Evolutionary conservation across 2,888 invertebrate genomes (phyloP).

Genomic region (Lutraria lutraria): DNA sequence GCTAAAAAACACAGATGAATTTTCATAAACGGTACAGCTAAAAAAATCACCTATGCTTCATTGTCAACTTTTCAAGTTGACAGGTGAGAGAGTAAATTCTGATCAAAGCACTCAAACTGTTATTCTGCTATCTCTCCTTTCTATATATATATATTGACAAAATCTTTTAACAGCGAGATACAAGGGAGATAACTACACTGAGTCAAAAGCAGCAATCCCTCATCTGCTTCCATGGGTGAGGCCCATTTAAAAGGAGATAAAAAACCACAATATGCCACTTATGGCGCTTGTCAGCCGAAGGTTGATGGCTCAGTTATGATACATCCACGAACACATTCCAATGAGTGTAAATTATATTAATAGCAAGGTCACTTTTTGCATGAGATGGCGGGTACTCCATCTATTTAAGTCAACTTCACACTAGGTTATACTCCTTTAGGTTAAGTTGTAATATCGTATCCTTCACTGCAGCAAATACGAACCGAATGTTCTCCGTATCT

Average conservation of each 20-base stretch:
- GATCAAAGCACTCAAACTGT: slow-evolving; percentile 1
- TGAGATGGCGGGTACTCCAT: slow-evolving; percentile 16
- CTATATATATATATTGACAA: neutral
- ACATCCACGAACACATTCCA: slow-evolving; percentile 30
- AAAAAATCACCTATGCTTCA: slow-evolving; percentile 8
- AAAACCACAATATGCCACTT: neutral
- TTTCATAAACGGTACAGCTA: neutral
- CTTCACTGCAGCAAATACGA: slow-evolving; percentile 99
- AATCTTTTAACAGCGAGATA: neutral
- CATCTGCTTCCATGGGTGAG: slow-evolving; percentile 14
- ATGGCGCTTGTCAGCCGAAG: neutral
- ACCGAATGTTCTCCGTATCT: slow-evolving; percentile 99
- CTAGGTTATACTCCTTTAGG: slow-evolving; percentile 99
- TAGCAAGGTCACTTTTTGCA: slow-evolving; percentile 68
- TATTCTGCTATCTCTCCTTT: neutral
- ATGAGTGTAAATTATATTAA: slow-evolving; percentile 45
- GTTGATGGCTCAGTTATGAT: neutral
- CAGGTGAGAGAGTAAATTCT: slow-evolving; percentile 1
- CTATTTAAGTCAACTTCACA: slow-evolving; percentile 89
- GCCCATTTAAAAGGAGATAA: slow-evolving; percentile 26
- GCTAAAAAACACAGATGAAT: slow-evolving; percentile 2
- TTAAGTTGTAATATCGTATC: slow-evolving; percentile 99
- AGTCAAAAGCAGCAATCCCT: neutral
- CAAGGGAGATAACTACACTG: neutral
- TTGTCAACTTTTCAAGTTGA: slow-evolving; percentile 40